Evolutionary conservation across 1,140 invertebrate genomes (phyloP).

Genomic region (Achatina immaculata): DNA sequence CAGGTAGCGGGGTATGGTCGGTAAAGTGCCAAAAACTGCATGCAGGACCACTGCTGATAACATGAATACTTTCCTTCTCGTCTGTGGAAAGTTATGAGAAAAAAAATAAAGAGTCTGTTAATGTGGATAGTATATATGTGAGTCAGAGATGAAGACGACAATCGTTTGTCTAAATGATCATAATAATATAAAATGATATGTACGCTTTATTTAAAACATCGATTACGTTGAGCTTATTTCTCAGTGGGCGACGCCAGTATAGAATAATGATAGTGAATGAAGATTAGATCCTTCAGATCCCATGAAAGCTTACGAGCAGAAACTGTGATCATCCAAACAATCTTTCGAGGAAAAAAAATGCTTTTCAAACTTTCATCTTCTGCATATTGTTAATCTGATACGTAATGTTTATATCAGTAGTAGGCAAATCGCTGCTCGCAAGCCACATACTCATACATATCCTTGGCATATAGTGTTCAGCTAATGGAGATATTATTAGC

Average conservation of each 20-base stretch:
- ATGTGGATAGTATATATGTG: not conserved
- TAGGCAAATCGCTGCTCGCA: not conserved
- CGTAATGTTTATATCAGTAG: not conserved
- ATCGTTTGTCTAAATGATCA: not conserved
- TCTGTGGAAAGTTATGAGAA: not conserved
- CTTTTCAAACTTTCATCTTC: not conserved
- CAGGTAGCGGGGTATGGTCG: slow-evolving; percentile 47
- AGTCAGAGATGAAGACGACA: not conserved
- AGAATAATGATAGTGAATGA: not conserved
- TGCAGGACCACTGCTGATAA: slow-evolving; percentile 45
- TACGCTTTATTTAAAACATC: not conserved
- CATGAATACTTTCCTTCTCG: slow-evolving; percentile 36
- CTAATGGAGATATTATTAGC: not conserved
- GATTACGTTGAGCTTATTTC: not conserved
- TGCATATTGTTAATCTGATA: not conserved
- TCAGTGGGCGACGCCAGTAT: not conserved
- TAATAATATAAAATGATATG: not conserved
- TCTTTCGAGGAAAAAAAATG: not conserved
- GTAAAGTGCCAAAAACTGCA: slow-evolving; percentile 44
- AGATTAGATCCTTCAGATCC: not conserved
- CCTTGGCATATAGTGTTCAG: not conserved
- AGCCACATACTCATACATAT: not conserved
- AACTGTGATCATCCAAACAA: not conserved
- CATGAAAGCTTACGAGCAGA: not conserved
- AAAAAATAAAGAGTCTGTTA: not conserved